Conservation (phyloP, 1,140 invertebrate genomes). For the Prorops nasuta region DNA sequence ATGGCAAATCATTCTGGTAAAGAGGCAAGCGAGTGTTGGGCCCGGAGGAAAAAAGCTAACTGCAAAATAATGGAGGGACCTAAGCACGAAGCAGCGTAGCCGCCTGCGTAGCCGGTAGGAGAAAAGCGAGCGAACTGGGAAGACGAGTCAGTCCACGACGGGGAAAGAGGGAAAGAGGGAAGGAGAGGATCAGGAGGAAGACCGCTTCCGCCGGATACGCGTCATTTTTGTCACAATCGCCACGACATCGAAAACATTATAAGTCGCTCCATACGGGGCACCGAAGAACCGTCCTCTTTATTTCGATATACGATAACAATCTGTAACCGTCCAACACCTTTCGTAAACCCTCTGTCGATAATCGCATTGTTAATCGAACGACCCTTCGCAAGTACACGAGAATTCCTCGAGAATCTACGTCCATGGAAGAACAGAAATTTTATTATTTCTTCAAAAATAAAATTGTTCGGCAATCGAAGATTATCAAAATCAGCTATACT, state of each 20-base stretch:
- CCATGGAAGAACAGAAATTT: no score
- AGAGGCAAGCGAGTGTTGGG: conserved; percentile 19
- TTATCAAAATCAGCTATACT: no score
- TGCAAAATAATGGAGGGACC: conserved; percentile 39
- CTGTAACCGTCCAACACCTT: conserved; percentile 50
- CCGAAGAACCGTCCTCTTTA: no score
- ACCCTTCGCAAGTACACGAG: no score
- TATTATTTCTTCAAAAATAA: no score
- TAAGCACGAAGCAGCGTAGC: conserved; percentile 18
- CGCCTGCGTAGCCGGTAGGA: no score
- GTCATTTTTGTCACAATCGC: conserved; percentile 57
- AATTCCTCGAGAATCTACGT: no score
- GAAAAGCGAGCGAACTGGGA: neutral
- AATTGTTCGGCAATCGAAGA: no score
- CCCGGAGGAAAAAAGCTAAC: conserved; percentile 35
- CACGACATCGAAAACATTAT: conserved; percentile 45
- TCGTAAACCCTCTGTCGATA: no score
- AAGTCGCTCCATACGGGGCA: no score
- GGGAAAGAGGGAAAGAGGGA: conserved; percentile 10
- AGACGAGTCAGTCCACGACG: neutral
- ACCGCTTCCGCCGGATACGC: conserved; percentile 52
- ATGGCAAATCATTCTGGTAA: conserved; percentile 39
- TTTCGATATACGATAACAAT: conserved; percentile 55
- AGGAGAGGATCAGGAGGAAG: conserved; percentile 25
- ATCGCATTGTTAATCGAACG: no score